phyloP scores from a whole-genome alignment of 2,113 vertebrate species.

The Ceyx margarethae region DNA sequence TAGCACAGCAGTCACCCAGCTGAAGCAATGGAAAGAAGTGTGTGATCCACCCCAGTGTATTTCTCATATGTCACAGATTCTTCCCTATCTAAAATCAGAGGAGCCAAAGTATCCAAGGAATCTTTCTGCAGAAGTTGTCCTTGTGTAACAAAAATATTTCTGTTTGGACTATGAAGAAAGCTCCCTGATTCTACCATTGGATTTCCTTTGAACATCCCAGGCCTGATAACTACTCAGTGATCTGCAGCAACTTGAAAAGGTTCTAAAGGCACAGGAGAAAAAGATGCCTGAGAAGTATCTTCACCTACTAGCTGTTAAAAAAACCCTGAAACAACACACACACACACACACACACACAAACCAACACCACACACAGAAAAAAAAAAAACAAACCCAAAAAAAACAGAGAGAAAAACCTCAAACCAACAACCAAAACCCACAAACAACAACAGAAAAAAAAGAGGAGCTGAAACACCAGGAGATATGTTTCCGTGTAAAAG shows the following conservation, averaged over 20 bases:
- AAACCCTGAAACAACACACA: too few species aligned
- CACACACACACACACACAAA: too few species aligned
- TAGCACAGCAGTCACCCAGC: not conserved
- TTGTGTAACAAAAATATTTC: not conserved
- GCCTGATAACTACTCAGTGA: not conserved
- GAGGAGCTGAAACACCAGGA: not conserved
- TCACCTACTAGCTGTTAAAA: not conserved
- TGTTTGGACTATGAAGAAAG: not conserved
- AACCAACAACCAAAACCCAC: too few species aligned
- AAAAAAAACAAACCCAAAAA: too few species aligned
- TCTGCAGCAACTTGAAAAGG: not conserved
- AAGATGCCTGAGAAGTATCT: not conserved
- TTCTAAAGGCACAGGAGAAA: not conserved
- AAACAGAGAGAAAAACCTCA: too few species aligned
- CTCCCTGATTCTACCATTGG: not conserved
- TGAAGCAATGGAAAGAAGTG: conserved; percentile 35
- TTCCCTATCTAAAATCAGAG: conserved; percentile 18
- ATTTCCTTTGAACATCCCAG: not conserved
- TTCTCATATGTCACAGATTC: conserved; percentile 35
- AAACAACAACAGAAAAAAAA: not conserved
- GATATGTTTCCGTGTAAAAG: not conserved
- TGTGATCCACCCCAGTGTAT: not conserved
- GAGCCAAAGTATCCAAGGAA: not conserved
- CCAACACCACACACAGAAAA: too few species aligned
- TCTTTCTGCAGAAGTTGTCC: not conserved